Conservation (phyloP, 2,888 invertebrate genomes). For the Lissocephala sabroskyi region DNA sequence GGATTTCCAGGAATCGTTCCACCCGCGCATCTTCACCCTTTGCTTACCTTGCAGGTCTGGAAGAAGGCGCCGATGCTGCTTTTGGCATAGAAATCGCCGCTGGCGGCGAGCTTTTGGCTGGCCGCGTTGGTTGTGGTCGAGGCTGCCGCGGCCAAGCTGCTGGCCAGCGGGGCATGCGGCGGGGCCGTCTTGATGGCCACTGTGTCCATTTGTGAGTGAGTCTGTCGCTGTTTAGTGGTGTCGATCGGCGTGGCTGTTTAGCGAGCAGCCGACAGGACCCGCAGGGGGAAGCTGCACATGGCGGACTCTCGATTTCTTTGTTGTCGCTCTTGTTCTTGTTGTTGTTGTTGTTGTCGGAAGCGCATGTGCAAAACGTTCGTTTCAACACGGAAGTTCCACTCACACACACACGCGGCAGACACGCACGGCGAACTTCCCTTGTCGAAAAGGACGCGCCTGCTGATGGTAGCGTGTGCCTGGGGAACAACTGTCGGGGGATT, state of each 20-base stretch:
- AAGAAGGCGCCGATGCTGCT: conserved; percentile 72
- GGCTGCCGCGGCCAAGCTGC: conserved; percentile 25
- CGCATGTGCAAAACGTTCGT: not conserved
- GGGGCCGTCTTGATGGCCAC: conserved; percentile 68
- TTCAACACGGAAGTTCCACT: not conserved
- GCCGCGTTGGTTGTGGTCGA: conserved; percentile 20
- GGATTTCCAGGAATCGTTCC: no score
- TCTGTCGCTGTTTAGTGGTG: no score
- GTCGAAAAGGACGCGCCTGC: not conserved
- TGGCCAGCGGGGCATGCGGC: conserved; percentile 67
- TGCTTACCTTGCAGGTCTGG: conserved; percentile 73
- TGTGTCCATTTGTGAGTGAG: conserved; percentile 66
- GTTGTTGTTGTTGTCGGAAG: not conserved
- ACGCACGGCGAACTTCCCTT: no score
- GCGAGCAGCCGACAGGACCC: not conserved
- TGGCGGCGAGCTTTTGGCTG: no score
- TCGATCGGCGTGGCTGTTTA: no score
- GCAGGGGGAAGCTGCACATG: conserved; percentile 3
- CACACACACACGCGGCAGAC: no score
- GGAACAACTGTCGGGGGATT: not conserved
- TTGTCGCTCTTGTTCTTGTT: no score
- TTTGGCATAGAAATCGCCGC: no score
- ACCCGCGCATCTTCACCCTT: not conserved
- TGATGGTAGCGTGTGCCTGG: conserved; percentile 3
- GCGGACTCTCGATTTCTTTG: no score